These are phyloP conservation scores for Eilema griseolum DNA, from an alignment of 2,888 invertebrate species.

Conservation along the genomic window DNA sequence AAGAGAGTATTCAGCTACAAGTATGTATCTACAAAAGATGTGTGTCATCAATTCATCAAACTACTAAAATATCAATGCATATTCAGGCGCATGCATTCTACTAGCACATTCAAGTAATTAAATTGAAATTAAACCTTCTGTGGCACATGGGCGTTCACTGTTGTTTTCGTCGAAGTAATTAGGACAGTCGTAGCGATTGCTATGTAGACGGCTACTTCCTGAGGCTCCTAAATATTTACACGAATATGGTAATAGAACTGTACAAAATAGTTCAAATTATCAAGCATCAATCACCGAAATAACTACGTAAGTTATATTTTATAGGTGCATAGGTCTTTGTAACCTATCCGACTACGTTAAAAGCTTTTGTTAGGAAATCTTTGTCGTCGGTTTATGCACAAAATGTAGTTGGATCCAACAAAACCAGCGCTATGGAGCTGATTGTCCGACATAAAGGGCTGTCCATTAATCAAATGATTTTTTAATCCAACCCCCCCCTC, in stretches of 20 bases:
- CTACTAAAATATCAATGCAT: slow-evolving; percentile 2
- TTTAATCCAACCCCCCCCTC: too few species aligned
- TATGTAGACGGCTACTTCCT: slow-evolving; percentile 48
- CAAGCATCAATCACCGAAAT: slow-evolving; percentile 21
- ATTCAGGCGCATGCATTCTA: slow-evolving; percentile 38
- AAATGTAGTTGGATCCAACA: too few species aligned
- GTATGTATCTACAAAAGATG: neutral
- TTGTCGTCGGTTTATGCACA: too few species aligned
- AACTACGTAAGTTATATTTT: neutral
- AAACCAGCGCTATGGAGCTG: neutral
- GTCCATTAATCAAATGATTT: too few species aligned
- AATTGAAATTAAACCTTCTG: slow-evolving; percentile 47
- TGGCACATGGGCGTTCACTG: slow-evolving; percentile 65
- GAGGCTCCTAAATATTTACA: slow-evolving; percentile 42
- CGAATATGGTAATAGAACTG: slow-evolving; percentile 13
- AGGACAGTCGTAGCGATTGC: slow-evolving; percentile 83
- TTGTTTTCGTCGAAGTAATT: slow-evolving; percentile 87
- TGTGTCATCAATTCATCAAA: neutral
- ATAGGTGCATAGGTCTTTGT: neutral
- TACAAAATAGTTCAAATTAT: slow-evolving; percentile 12
- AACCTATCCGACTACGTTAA: too few species aligned
- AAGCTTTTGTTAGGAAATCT: too few species aligned
- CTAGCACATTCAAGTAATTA: slow-evolving; percentile 12
- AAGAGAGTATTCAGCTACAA: neutral
- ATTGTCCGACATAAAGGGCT: neutral